Conservation (phyloP, 2,888 invertebrate species). For the Slavum lentiscoides region DNA sequence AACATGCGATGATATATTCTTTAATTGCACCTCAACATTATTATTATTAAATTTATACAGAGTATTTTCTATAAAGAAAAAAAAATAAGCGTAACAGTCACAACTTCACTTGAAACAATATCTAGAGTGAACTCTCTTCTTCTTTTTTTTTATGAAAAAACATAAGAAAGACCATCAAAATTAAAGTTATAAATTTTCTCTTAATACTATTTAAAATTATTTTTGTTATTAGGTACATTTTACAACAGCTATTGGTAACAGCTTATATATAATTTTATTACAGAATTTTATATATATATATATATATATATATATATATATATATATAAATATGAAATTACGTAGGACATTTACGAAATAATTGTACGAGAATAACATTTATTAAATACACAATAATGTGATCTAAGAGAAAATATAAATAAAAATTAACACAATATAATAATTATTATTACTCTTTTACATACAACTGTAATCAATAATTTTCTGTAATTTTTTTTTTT, state of each 20-base stretch:
- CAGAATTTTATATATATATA: slow-evolving; percentile 20
- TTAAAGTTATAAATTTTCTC: slow-evolving; percentile 21
- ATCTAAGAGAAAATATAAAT: slow-evolving; percentile 41
- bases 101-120: slow-evolving; percentile 45
- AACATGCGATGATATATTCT: slow-evolving; percentile 13
- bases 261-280: slow-evolving; percentile 44
- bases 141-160: slow-evolving; percentile 28
- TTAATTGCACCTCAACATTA: slow-evolving; percentile 44
- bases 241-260: slow-evolving; percentile 49
- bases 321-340: slow-evolving; percentile 16
- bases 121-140: slow-evolving; percentile 24
- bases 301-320: slow-evolving; percentile 10
- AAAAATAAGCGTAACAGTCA: slow-evolving; percentile 52
- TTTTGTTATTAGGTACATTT: slow-evolving; percentile 24
- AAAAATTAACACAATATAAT: slow-evolving; percentile 30
- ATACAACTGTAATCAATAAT: slow-evolving; percentile 44
- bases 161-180: slow-evolving; percentile 36
- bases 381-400: slow-evolving; percentile 32
- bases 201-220: slow-evolving; percentile 45
- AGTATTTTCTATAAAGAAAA: slow-evolving; percentile 52
- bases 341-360: slow-evolving; percentile 21
- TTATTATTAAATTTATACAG: slow-evolving; percentile 49
- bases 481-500: slow-evolving; percentile 26
- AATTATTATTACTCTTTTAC: slow-evolving; percentile 36
- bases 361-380: slow-evolving; percentile 40